Conservation (phyloP, 1,140 invertebrate species). For the Octopus sinensis region DNA sequence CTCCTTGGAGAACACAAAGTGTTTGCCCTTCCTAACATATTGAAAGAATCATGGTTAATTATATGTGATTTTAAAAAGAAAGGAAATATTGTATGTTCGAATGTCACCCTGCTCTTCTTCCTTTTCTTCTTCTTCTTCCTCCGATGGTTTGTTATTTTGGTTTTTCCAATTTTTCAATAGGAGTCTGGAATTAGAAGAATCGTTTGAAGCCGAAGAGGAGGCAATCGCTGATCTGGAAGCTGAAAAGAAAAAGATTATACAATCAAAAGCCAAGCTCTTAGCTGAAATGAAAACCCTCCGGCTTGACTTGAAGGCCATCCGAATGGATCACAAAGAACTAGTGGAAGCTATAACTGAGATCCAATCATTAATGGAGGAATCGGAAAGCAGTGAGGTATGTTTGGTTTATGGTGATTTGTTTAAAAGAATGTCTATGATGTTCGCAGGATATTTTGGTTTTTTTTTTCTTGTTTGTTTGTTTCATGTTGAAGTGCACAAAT, state of each 20-base stretch:
- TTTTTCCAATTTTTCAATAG: slow-evolving; percentile 16
- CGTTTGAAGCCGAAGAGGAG: slow-evolving; percentile 23
- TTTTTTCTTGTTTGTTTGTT: too few species aligned
- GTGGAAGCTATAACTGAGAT: slow-evolving; percentile 15
- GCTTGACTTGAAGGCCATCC: slow-evolving; percentile 20
- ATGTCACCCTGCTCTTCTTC: neutral
- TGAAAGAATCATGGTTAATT: too few species aligned
- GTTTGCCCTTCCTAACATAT: too few species aligned
- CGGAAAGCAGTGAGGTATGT: slow-evolving; percentile 13
- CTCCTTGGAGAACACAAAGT: too few species aligned
- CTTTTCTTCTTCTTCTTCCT: neutral
- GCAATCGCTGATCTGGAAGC: slow-evolving; percentile 23
- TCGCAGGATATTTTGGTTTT: too few species aligned
- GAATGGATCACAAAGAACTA: slow-evolving; percentile 23
- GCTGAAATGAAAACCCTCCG: slow-evolving; percentile 19
- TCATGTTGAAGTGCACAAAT: too few species aligned
- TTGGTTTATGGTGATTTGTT: neutral
- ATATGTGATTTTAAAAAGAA: too few species aligned
- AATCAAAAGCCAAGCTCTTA: slow-evolving; percentile 6
- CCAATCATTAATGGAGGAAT: slow-evolving; percentile 9
- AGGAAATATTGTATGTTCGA: neutral
- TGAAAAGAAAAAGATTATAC: slow-evolving; percentile 13
- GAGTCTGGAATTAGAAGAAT: slow-evolving; percentile 21
- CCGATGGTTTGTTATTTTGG: neutral
- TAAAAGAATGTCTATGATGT: too few species aligned